Evolutionary conservation across 2,888 invertebrate species (phyloP).

Genomic region (Aleiodes leptofemur): DNA sequence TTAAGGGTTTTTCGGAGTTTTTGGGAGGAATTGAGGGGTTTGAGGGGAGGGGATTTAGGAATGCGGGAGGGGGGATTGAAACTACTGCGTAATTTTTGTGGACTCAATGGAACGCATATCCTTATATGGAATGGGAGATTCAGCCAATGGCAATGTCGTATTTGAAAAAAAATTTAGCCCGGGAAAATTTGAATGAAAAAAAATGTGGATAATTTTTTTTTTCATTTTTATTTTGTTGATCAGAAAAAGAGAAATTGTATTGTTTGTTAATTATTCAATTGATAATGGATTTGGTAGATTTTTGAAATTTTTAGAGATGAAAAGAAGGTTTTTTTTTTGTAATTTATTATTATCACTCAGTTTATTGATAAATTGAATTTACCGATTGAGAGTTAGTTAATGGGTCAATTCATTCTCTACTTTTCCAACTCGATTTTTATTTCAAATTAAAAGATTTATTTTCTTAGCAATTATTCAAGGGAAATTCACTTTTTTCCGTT

Average conservation of each 20-base stretch:
- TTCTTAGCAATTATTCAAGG: too few relatives aligned
- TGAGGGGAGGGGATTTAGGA: not conserved
- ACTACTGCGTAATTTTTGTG: constrained; percentile 51
- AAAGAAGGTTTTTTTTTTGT: too few relatives aligned
- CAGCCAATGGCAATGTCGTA: constrained; percentile 51
- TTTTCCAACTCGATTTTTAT: too few relatives aligned
- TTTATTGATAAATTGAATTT: too few relatives aligned
- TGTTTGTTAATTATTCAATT: constrained; percentile 12
- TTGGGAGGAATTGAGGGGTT: not conserved
- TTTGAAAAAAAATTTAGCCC: constrained; percentile 30
- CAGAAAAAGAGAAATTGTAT: constrained; percentile 2
- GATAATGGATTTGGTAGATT: not conserved
- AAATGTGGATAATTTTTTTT: not conserved
- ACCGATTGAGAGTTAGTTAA: too few relatives aligned
- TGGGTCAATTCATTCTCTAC: too few relatives aligned
- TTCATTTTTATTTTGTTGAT: not conserved
- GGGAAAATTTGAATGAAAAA: not conserved
- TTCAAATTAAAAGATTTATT: too few relatives aligned
- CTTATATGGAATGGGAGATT: constrained; percentile 51
- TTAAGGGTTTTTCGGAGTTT: not conserved
- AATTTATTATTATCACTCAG: too few relatives aligned
- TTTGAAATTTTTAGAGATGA: too few relatives aligned
- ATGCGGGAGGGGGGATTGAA: not conserved
- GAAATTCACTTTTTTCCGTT: too few relatives aligned
- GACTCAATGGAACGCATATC: constrained; percentile 40